Conservation (phyloP, 30 jellyfish, hydroid and myxozoan genomes). For the Chrysaora quinquecirrha region DNA sequence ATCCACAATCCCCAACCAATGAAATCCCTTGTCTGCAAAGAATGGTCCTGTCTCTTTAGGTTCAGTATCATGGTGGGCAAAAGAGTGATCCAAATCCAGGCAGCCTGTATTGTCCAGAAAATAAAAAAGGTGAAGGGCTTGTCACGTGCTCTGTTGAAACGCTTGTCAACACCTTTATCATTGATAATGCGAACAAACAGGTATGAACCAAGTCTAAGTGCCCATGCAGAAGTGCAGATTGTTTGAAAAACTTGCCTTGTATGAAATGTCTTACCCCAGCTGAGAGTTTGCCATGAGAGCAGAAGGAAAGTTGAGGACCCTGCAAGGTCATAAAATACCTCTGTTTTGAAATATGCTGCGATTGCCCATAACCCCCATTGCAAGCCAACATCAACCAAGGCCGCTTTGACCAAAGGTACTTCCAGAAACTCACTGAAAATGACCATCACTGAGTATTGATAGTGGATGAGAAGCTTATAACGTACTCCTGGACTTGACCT, state of each 20-base stretch:
- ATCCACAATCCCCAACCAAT: constrained; percentile 85
- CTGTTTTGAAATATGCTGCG: constrained; percentile 87
- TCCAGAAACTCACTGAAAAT: background rate
- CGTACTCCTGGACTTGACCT: too few species aligned
- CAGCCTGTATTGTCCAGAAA: constrained; percentile 94
- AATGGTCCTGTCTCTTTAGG: constrained; percentile 53
- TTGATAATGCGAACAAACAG: constrained; percentile 76
- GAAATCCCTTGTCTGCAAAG: constrained; percentile 66
- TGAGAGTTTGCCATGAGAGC: constrained; percentile 84
- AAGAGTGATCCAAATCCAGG: constrained; percentile 89
- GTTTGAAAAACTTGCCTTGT: constrained; percentile 88
- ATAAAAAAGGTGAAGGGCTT: constrained; percentile 67
- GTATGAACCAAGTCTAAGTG: constrained; percentile 88
- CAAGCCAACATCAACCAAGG: constrained; percentile 76
- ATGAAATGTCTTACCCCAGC: constrained; percentile 76
- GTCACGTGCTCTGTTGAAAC: constrained; percentile 85
- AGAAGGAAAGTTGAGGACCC: constrained; percentile 91
- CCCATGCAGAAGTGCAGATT: constrained; percentile 86
- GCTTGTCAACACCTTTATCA: constrained; percentile 85
- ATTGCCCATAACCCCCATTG: constrained; percentile 88
- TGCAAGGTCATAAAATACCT: constrained; percentile 88
- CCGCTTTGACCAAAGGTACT: constrained; percentile 70
- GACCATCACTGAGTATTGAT: background rate
- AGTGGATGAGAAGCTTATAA: too few species aligned
- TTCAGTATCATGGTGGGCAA: constrained; percentile 85